Evolutionary conservation across 2,888 invertebrate species (phyloP).

Genomic region (Drosophila mimetica): DNA sequence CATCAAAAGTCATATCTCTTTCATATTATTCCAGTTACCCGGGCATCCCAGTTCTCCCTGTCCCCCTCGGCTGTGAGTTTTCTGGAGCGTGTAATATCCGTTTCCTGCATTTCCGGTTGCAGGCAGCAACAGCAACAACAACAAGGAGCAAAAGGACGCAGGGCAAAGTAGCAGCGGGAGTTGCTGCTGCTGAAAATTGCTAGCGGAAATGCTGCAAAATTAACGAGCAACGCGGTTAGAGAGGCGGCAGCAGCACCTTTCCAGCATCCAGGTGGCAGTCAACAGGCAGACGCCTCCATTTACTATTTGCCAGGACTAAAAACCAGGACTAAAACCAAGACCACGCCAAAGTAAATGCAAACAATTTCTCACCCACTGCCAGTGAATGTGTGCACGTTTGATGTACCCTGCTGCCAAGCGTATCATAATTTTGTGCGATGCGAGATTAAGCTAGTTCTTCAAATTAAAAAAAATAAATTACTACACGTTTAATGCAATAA

Average conservation of each 20-base stretch:
- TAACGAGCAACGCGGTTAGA: constrained; percentile 68
- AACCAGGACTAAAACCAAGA: constrained; percentile 9
- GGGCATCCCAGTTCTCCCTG: too few relatives aligned
- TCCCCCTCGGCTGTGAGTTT: constrained; percentile 50
- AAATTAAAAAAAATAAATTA: too few relatives aligned
- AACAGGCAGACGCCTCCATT: constrained; percentile 13
- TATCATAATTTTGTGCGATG: neutral
- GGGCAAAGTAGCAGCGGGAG: constrained; percentile 26
- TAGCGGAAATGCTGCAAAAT: constrained; percentile 79
- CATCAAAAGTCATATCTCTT: constrained; percentile 78
- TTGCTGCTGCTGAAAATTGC: constrained; percentile 76
- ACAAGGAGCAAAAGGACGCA: constrained; percentile 5
- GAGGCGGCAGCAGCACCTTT: neutral
- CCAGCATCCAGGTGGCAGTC: constrained; percentile 32
- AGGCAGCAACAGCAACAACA: constrained; percentile 42
- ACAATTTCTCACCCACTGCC: constrained; percentile 56
- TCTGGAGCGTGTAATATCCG: constrained; percentile 81
- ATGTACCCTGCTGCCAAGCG: neutral
- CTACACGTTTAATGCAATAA: too few relatives aligned
- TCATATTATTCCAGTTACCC: constrained; percentile 66
- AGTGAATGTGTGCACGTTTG: neutral
- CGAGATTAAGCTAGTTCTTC: neutral
- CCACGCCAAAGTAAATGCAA: constrained; percentile 57
- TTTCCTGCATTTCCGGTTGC: constrained; percentile 80
- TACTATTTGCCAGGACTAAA: constrained; percentile 11